phyloP scores from a whole-genome alignment of 2,113 vertebrate genomes.

The Chaetura pelagica region DNA sequence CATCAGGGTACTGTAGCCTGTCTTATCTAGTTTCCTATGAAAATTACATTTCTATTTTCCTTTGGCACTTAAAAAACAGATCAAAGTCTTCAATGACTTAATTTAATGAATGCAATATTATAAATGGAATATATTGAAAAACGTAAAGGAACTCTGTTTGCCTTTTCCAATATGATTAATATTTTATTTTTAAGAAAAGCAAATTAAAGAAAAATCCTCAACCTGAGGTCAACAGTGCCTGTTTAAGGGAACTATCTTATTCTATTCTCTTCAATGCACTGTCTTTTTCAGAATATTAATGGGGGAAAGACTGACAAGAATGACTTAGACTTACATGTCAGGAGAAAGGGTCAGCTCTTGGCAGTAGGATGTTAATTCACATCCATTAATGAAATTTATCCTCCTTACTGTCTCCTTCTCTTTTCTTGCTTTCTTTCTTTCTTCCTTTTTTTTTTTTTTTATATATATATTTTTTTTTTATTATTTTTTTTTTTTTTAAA shows the following conservation, averaged over 20 bases:
- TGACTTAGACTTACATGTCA: constrained; percentile 90
- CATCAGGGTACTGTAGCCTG: constrained; percentile 54
- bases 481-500: too few relatives aligned
- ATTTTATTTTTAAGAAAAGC: constrained; percentile 96
- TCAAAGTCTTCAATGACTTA: constrained; percentile 77
- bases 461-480: constrained; percentile 51
- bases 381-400: constrained; percentile 95
- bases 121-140: constrained; percentile 82
- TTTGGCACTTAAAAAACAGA: constrained; percentile 75
- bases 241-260: constrained; percentile 91
- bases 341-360: constrained; percentile 89
- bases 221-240: constrained; percentile 91
- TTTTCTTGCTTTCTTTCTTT: constrained; percentile 67
- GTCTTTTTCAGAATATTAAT: constrained; percentile 90
- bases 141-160: constrained; percentile 80
- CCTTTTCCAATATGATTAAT: constrained; percentile 91
- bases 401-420: constrained; percentile 80
- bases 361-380: constrained; percentile 91
- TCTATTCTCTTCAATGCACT: constrained; percentile 83
- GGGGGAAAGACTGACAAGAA: constrained; percentile 87
- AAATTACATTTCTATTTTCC: constrained; percentile 81
- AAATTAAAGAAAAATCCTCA: constrained; percentile 89
- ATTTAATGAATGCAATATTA: constrained; percentile 83
- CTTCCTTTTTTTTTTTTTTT: constrained; percentile 49
- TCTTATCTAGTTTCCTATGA: constrained; percentile 70